Evolutionary conservation across 2,797 vertebrate species (phyloP), one percentile per base, ranked within the genome.

Genomic region (Discoglossus pictus): DNA sequence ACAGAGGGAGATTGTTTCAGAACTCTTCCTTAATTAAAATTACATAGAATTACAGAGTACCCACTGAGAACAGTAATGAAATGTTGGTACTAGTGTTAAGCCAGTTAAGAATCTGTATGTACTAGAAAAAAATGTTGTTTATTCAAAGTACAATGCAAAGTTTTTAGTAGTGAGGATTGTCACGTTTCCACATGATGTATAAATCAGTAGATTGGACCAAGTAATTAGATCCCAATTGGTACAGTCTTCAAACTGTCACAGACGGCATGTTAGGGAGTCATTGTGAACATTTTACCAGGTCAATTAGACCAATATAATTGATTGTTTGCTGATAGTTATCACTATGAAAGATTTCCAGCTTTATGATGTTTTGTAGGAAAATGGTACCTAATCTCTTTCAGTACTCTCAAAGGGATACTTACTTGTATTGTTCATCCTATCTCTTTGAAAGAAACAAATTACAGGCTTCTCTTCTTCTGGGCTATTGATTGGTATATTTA

Each of bases 11-110:
- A 78, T 75, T 80, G 82, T 78, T 83, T 87, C 84, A 84, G 81
- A 87, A 86, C 84, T 87, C 84, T 84, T 84, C 84, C 87, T 90
- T 90, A 90, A 91, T 91, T 91, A 89, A 89, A 91, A 89, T 89
- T 85, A 90, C 84, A 89, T 86, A 87, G 84, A 88, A 89, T 89
- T 89, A 89, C 76, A 80, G 78, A 78, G 80, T 73, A 78, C 86
- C 83, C 76, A 85, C 88, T 82, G 88, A 76, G 86, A 86, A 79
- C 62, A 79, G 79, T 84, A 87, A 87, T 86, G 86, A 83, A 87
- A 81, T 69, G 76, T 75, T 82, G 76, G 75, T 79, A 82, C 68
- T 34, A 63, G 17, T 80, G 80, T 80, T 82, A 84, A 84, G 80
- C 79, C 79, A 77, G 68, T 79, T 84, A 81, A 86, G 73, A 79